phyloP scores from a whole-genome alignment of 2,113 vertebrate genomes.

The Lepisosteus oculatus region DNA sequence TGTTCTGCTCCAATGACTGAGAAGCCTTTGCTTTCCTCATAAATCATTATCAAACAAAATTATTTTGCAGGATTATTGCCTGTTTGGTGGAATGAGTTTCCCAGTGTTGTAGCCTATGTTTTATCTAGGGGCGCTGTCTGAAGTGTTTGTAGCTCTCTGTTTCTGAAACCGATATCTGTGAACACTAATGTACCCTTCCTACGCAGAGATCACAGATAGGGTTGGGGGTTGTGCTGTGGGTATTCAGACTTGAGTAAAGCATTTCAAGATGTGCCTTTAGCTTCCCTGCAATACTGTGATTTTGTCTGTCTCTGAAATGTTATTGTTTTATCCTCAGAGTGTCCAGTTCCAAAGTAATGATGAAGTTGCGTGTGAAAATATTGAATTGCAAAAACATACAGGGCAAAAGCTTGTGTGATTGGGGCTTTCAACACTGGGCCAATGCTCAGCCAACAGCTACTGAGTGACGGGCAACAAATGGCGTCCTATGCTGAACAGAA shows the following conservation, averaged over 20 bases:
- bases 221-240: conserved; percentile 19
- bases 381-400: conserved; percentile 97
- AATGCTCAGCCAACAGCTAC: conserved; percentile 60
- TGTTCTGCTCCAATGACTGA: too few relatives aligned
- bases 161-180: conserved; percentile 12
- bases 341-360: conserved; percentile 91
- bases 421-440: conserved; percentile 82
- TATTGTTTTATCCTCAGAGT: conserved; percentile 75
- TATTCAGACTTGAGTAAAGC: conserved; percentile 54
- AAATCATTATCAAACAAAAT: not conserved
- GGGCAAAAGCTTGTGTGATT: conserved; percentile 81
- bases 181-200: not conserved
- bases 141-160: not conserved
- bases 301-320: conserved; percentile 64
- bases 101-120: not conserved
- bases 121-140: not conserved
- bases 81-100: not conserved
- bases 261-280: conserved; percentile 78
- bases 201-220: conserved; percentile 34
- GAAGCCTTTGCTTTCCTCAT: too few relatives aligned
- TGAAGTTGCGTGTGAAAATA: conserved; percentile 96
- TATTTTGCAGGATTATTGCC: not conserved
- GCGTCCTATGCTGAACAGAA: conserved; percentile 57
- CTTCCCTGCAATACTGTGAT: conserved; percentile 39
- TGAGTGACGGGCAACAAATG: conserved; percentile 95